These are phyloP conservation scores for Pheosia tremula DNA, from an alignment of 2,888 invertebrate species.

Conservation along the genomic window DNA sequence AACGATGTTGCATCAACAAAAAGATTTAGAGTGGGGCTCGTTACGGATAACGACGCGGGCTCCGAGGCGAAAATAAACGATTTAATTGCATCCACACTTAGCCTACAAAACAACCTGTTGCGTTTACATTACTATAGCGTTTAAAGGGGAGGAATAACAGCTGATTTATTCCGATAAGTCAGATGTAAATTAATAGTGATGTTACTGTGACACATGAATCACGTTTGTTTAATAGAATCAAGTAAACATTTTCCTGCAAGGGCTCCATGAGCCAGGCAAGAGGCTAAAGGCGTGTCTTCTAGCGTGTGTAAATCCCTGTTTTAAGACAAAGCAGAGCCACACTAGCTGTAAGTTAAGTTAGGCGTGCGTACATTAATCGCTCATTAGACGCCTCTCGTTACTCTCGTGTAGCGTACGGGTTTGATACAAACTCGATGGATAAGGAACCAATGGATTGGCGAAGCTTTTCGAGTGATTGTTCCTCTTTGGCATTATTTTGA, in stretches of 20 bases:
- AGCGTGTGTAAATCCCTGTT: slow-evolving; percentile 17
- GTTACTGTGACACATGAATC: slow-evolving; percentile 8
- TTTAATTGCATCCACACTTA: slow-evolving; percentile 73
- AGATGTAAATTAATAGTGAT: slow-evolving; percentile 24
- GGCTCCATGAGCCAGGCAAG: slow-evolving; percentile 7
- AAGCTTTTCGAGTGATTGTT: slow-evolving; percentile 36
- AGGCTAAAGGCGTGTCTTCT: slow-evolving; percentile 12
- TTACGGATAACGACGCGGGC: slow-evolving; percentile 61
- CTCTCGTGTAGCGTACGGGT: slow-evolving; percentile 49
- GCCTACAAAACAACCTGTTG: slow-evolving; percentile 75
- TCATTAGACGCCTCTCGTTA: slow-evolving; percentile 58
- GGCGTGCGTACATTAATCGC: slow-evolving; percentile 51
- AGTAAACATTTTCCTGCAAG: neutral
- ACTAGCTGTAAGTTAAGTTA: slow-evolving; percentile 28
- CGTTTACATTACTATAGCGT: slow-evolving; percentile 54
- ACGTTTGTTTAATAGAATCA: slow-evolving; percentile 8
- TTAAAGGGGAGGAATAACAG: slow-evolving; percentile 46
- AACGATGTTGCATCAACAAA: slow-evolving; percentile 58
- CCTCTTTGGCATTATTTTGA: neutral
- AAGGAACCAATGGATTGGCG: slow-evolving; percentile 32
- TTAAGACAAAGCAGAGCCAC: slow-evolving; percentile 31
- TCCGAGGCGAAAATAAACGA: slow-evolving; percentile 64
- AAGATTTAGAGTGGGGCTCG: slow-evolving; percentile 51
- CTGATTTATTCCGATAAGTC: slow-evolving; percentile 33
- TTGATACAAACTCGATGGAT: slow-evolving; percentile 42